Evolutionary conservation across 2,888 invertebrate genomes (phyloP), one percentile per base, ranked within the genome.

Genomic region (Lutraria lutraria): DNA sequence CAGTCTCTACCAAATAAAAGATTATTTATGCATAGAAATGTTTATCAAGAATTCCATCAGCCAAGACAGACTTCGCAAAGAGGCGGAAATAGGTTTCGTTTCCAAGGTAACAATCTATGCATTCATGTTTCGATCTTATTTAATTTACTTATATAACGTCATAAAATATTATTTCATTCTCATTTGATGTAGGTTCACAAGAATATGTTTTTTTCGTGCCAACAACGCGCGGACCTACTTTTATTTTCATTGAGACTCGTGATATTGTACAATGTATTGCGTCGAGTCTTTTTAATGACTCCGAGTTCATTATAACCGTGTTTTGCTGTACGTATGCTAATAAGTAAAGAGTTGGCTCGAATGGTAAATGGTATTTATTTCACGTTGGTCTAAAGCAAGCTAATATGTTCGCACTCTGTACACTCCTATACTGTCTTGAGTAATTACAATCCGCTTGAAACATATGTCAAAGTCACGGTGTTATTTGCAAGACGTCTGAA

Each of bases 1-100:
- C 29, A 54, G 54, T 31, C 56, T 16, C 54, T 85, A 31, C 80
- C 79, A 0, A 21, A 85, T 21, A 85, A 85, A 80, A 31, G 85
- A 60, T 43, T 85, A 1, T 85, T 85, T 85, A 80, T 79, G n/a
- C 79, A 56, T 56, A 85, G 80, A 80, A 56, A 85, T 54, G 34
- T 80, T 29, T 56, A 29, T 60, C n/a, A 76, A 79, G 85, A 85
- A 85, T 85, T 85, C 85, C 85, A 85, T 34, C 56, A 34, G 43
- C 85, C 54, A 34, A 31, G 54, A 60, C 25, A 31, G 10, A 13
- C 79, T 56, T 19, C 85, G 31, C 56, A 56, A 53, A 29, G 54
- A 34, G 53, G 53, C 15, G 54, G 52, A 34, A 60, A 53, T 29
- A 53, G 56, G 29, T 85, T 85, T 60, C 79, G 43, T n/a, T 29